A percentile compares a stretch with the other conserved stretches of the same genome.
Evolutionary conservation across 2,888 invertebrate genomes (phyloP).

Genomic region (Epistrophella euchroma): DNA sequence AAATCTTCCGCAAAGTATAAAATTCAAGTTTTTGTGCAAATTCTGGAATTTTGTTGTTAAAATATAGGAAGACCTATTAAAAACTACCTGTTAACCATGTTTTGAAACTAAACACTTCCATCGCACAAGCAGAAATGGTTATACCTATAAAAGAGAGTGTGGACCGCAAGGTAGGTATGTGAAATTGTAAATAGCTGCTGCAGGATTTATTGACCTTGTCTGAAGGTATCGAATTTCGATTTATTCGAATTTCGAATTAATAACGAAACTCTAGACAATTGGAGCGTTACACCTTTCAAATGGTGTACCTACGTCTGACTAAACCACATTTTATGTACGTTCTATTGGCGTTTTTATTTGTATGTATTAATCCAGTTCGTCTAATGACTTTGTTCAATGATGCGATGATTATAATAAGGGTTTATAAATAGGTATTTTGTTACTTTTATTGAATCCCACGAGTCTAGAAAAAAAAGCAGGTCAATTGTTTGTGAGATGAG

Average conservation of each 20-base stretch:
- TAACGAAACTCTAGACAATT: conserved; percentile 52
- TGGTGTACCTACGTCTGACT: conserved; percentile 25
- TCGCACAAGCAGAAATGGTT: conserved; percentile 5
- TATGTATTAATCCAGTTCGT: background rate
- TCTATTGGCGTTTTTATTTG: conserved; percentile 6
- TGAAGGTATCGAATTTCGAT: conserved; percentile 61
- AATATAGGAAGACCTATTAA: conserved; percentile 23
- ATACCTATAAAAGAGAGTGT: conserved; percentile 46
- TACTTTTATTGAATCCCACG: conserved; percentile 53
- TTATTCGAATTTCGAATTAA: conserved; percentile 22
- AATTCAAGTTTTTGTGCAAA: background rate
- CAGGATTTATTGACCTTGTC: conserved; percentile 71
- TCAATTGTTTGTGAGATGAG: conserved; percentile 34
- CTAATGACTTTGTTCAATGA: conserved; percentile 44
- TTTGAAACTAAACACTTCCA: conserved; percentile 60
- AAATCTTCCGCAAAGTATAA: conserved; percentile 1
- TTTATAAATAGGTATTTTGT: conserved; percentile 33
- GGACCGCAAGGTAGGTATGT: conserved; percentile 54
- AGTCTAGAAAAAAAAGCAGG: conserved; percentile 58
- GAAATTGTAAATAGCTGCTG: conserved; percentile 44
- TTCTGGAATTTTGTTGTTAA: background rate
- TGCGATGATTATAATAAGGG: conserved; percentile 21
- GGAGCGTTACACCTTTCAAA: conserved; percentile 69
- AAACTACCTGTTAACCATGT: conserved; percentile 57
- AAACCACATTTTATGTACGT: conserved; percentile 2